phyloP scores from a whole-genome alignment of 2,797 vertebrate species.

The Valencia hispanica region DNA sequence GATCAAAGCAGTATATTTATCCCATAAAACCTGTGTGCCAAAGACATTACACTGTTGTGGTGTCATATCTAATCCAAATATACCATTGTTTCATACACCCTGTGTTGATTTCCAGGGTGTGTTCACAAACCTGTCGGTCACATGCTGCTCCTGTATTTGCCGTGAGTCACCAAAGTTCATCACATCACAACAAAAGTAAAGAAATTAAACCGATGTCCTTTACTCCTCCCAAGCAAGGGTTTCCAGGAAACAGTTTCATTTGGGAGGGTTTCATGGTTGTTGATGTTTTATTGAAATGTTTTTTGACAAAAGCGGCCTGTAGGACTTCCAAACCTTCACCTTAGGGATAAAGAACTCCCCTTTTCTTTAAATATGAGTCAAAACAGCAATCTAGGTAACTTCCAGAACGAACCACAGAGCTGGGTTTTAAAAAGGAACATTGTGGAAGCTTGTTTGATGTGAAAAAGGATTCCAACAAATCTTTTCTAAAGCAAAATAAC shows the following conservation, averaged over 20 bases:
- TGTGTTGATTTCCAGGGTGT: background rate
- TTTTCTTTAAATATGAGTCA: background rate
- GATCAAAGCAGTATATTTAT: slow-evolving; percentile 24
- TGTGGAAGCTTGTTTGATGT: background rate
- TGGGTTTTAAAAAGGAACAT: background rate
- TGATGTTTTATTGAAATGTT: background rate
- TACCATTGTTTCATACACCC: background rate
- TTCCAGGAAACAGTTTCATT: background rate
- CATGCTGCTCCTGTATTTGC: background rate
- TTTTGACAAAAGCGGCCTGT: background rate
- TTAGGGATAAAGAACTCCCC: background rate
- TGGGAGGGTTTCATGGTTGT: too few relatives aligned
- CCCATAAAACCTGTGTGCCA: slow-evolving; percentile 70
- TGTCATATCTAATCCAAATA: slow-evolving; percentile 31
- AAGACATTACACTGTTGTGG: slow-evolving; percentile 62
- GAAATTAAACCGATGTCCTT: background rate
- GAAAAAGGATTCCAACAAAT: background rate
- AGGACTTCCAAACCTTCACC: background rate
- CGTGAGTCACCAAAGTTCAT: background rate
- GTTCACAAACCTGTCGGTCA: background rate
- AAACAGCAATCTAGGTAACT: background rate
- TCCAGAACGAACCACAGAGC: background rate
- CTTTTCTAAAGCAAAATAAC: background rate
- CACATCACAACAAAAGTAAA: background rate
- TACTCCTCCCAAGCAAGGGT: background rate